Percentiles rank a stretch among this genome's conserved stretches.
These are phyloP conservation scores for Silurus glanis DNA, from an alignment of 2,113 vertebrate species.

Conservation along the genomic window DNA sequence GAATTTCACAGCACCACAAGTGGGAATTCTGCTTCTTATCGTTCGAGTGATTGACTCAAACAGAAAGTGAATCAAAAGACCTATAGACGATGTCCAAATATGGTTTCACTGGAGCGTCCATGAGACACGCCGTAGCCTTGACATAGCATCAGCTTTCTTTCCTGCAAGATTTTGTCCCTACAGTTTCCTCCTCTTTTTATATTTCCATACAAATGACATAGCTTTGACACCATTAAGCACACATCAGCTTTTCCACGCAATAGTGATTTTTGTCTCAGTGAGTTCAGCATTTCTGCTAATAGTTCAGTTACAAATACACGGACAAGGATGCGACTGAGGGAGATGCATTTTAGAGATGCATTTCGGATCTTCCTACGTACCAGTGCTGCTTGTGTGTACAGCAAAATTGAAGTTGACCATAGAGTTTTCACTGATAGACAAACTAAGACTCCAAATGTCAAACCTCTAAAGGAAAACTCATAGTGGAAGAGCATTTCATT, in stretches of 20 bases:
- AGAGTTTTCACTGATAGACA: background rate
- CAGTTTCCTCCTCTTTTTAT: background rate
- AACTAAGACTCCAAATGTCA: background rate
- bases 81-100: background rate
- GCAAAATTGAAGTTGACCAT: background rate
- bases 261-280: background rate
- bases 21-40: background rate
- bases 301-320: conserved; percentile 13
- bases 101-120: background rate
- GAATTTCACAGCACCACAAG: conserved; percentile 46
- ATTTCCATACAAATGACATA: background rate
- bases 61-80: background rate
- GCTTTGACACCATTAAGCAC: conserved; percentile 9
- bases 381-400: background rate
- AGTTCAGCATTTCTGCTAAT: conserved; percentile 27
- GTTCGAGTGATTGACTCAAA: background rate
- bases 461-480: background rate
- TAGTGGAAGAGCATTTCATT: background rate
- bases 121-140: background rate
- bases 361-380: background rate
- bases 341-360: background rate
- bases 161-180: background rate
- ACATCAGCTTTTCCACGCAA: conserved; percentile 4
- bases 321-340: background rate
- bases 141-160: background rate